These are phyloP conservation scores for Parochlus steinenii DNA, from an alignment of 2,888 invertebrate genomes.

Conservation along the genomic window DNA sequence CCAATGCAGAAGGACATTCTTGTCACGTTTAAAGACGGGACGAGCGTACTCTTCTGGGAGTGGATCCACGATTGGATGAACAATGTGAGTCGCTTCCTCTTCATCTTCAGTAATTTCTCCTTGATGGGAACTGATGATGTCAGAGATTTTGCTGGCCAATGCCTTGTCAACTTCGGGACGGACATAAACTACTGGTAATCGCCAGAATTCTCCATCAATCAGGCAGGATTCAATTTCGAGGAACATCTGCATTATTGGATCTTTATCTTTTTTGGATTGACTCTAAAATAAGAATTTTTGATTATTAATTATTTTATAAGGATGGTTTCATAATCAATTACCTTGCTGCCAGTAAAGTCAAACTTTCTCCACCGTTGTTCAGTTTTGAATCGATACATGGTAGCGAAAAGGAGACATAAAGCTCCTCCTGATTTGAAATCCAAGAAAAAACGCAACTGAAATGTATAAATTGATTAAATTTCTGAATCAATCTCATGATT, in stretches of 20 bases:
- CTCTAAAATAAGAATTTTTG: not conserved
- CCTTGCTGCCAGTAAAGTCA: conserved; percentile 76
- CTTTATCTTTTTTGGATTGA: conserved; percentile 35
- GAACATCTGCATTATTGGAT: conserved; percentile 86
- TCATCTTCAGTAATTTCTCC: conserved; percentile 65
- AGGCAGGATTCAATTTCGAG: conserved; percentile 74
- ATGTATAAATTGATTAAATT: conserved; percentile 16
- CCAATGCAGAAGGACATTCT: conserved; percentile 81
- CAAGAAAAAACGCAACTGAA: conserved; percentile 83
- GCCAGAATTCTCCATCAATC: conserved; percentile 62
- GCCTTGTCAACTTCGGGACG: conserved; percentile 73
- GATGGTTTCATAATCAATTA: conserved; percentile 29
- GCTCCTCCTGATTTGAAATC: conserved; percentile 91
- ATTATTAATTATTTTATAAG: not conserved
- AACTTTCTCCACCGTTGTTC: conserved; percentile 94
- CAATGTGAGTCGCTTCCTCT: conserved; percentile 82
- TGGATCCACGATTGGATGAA: conserved; percentile 72
- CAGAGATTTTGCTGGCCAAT: conserved; percentile 63
- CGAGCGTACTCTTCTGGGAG: conserved; percentile 81
- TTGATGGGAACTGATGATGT: conserved; percentile 74
- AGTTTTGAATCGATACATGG: conserved; percentile 88
- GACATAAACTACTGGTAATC: conserved; percentile 64
- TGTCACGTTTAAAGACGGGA: conserved; percentile 67
- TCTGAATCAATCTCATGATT: conserved; percentile 8
- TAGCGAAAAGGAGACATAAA: conserved; percentile 80